Base-by-base conservation (phyloP, 1,140 invertebrate genomes). In the Neodiprion fabricii region DNA sequence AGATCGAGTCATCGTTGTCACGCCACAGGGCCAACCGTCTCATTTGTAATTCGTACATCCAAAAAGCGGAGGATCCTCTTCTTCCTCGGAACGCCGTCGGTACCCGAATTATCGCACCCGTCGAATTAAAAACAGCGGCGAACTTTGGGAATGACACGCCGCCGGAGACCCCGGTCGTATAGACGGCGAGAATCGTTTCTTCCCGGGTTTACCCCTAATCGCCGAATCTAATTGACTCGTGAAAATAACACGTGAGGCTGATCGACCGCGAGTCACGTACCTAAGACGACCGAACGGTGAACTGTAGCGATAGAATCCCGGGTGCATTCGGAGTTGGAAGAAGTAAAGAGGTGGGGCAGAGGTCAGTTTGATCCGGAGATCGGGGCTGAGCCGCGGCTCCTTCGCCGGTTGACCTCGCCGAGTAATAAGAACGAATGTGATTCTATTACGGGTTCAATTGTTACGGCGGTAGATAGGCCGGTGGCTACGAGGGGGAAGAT, bases 391-490 rank as follows among this genome's bases (percentile, higher is more conserved):
- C 28, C 7, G 14, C 4, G 21, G 28, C 48, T 50, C 70, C 48
- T 23, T 49, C 48, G 79, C 77, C 78, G 85, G 81, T 85, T 88
- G 86, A 88, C 86, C 87, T 87, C 85, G 80, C 80, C 83, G 79
- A 82, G 86, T 88, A 88, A 88, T 88, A 88, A 87, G 87, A 88
- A 88, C 84, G 85, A 89, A 89, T 89, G 87, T 87, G 87, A 88
- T 88, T 88, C 87, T 87, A 89, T 89, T 89, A 89, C 80, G 81
- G 82, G 85, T 87, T 89, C 87, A 85, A 89, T 89, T 88, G 87
- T 89, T 88, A 88, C 86, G 85, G 78, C 80, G 79, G 75, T 79
- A 75, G 81, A 86, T 86, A 82, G 85, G 82, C 85, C 76, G 81
- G 79, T 82, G 79, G 81, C 81, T 76, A 17, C 71, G 61, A 67